Evolutionary conservation across 1,140 invertebrate genomes (phyloP).

Genomic region (Whitmania pigra): DNA sequence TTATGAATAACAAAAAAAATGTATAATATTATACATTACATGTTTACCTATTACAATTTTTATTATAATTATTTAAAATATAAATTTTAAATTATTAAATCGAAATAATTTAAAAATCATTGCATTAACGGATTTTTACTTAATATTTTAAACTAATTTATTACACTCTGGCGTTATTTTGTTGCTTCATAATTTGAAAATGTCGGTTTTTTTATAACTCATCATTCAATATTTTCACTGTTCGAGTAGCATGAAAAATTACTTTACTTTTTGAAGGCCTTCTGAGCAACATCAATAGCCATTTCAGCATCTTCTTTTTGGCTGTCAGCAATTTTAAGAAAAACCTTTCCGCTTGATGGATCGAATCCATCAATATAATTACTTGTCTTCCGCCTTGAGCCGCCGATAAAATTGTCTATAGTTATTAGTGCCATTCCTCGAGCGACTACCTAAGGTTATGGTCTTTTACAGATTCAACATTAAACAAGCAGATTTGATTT

Average conservation of each 20-base stretch:
- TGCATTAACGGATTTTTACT: not conserved
- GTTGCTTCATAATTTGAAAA: too few species aligned
- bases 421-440: not conserved
- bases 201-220: not conserved
- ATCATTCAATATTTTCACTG: slow-evolving; percentile 30
- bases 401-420: slow-evolving; percentile 45
- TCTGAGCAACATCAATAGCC: slow-evolving; percentile 41
- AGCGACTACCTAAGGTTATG: too few species aligned
- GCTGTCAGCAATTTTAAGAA: slow-evolving; percentile 46
- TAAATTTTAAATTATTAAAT: not conserved
- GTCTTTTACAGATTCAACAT: too few species aligned
- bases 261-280: slow-evolving; percentile 33
- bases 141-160: not conserved
- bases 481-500: too few species aligned
- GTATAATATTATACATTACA: not conserved
- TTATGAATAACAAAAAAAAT: slow-evolving; percentile 5
- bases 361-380: slow-evolving; percentile 43
- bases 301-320: slow-evolving; percentile 36
- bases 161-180: not conserved
- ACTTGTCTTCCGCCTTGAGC: slow-evolving; percentile 36
- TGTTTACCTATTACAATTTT: not conserved
- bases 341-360: slow-evolving; percentile 46
- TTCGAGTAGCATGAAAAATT: slow-evolving; percentile 23
- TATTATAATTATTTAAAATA: too few species aligned
- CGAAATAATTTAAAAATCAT: not conserved